phyloP scores from a whole-genome alignment of 2,888 invertebrate species.

The Nycteola revayana region DNA sequence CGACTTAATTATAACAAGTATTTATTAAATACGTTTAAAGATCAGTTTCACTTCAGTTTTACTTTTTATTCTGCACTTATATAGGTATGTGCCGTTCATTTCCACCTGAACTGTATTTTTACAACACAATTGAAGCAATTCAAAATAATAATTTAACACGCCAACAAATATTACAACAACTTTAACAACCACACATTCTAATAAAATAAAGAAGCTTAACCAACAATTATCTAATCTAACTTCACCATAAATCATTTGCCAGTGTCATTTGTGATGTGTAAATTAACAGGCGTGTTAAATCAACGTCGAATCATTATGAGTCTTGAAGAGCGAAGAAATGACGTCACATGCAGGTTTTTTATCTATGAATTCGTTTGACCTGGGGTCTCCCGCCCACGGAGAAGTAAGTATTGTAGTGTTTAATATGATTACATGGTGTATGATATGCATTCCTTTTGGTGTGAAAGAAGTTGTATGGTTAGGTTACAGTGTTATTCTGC shows the following conservation, averaged over 20 bases:
- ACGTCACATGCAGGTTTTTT: constrained; percentile 63
- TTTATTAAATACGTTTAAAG: too few relatives aligned
- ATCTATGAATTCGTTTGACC: constrained; percentile 74
- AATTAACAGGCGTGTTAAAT: constrained; percentile 69
- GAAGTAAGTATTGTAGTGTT: constrained; percentile 27
- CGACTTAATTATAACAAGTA: too few relatives aligned
- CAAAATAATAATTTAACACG: too few relatives aligned
- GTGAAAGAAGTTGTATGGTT: not conserved
- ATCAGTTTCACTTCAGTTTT: too few relatives aligned
- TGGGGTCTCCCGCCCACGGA: constrained; percentile 71
- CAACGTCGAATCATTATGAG: constrained; percentile 56
- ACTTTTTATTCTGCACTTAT: too few relatives aligned
- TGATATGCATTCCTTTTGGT: constrained; percentile 23
- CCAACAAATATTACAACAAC: too few relatives aligned
- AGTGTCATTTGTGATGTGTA: constrained; percentile 51
- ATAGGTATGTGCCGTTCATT: too few relatives aligned
- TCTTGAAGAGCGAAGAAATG: constrained; percentile 27
- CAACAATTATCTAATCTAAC: constrained; percentile 42
- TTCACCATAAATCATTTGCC: constrained; percentile 51
- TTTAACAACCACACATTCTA: too few relatives aligned
- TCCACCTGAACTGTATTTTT: too few relatives aligned
- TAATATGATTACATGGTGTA: constrained; percentile 35
- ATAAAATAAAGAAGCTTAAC: constrained; percentile 34
- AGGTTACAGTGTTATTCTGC: too few relatives aligned
- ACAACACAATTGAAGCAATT: too few relatives aligned